Conservation (phyloP, 2,113 vertebrate species). For the Leptobrachium leishanense region DNA sequence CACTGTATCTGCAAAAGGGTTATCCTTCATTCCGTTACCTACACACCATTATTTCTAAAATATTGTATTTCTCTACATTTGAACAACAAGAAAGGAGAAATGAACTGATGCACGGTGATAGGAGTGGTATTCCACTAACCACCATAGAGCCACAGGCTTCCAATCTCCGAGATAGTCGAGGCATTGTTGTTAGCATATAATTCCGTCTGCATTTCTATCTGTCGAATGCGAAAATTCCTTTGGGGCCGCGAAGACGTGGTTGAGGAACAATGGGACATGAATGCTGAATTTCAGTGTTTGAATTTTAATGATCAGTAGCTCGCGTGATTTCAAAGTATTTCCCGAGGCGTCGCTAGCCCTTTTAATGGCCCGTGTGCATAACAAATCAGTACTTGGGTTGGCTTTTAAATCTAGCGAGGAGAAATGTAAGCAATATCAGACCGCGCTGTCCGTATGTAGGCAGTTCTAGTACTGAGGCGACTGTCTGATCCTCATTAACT, state of each 20-base stretch:
- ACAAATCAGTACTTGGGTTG: slow-evolving; percentile 33
- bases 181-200: background rate
- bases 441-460: background rate
- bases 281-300: slow-evolving; percentile 40
- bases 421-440: slow-evolving; percentile 16
- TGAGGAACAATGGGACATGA: slow-evolving; percentile 44
- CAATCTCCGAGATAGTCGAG: background rate
- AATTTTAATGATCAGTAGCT: slow-evolving; percentile 48
- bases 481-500: background rate
- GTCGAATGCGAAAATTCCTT: slow-evolving; percentile 29
- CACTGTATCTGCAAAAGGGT: no score
- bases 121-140: no score
- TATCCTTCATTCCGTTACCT: no score
- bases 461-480: background rate
- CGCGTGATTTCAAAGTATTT: slow-evolving; percentile 49
- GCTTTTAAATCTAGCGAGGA: slow-evolving; percentile 19
- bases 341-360: slow-evolving; percentile 36
- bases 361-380: slow-evolving; percentile 38
- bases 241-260: slow-evolving; percentile 27
- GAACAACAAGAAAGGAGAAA: no score
- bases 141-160: no score
- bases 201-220: slow-evolving; percentile 13
- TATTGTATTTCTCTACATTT: no score
- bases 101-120: no score
- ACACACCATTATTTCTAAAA: no score